A percentile compares a stretch with the other conserved stretches of the same genome.
These are phyloP conservation scores for Drosophila trapezifrons DNA, from an alignment of 1,140 invertebrate species.

Conservation along the genomic window DNA sequence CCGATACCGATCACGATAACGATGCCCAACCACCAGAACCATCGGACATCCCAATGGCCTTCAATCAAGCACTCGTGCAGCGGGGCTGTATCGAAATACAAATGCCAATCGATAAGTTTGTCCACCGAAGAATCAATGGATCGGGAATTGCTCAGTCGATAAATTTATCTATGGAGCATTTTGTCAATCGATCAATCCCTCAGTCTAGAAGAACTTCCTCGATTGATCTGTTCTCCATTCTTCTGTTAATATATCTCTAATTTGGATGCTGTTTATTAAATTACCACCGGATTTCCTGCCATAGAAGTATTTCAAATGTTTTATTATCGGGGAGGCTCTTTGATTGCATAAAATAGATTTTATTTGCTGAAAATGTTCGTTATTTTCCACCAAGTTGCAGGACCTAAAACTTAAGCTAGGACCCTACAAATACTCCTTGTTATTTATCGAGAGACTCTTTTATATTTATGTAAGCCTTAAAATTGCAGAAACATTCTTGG, in stretches of 20 bases:
- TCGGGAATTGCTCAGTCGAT: constrained; percentile 13
- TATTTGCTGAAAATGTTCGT: neutral
- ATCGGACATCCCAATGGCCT: neutral
- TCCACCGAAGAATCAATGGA: constrained; percentile 1
- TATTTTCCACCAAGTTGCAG: no score
- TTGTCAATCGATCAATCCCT: constrained; percentile 8
- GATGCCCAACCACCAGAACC: neutral
- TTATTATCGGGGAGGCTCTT: neutral
- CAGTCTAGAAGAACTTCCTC: neutral
- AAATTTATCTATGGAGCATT: constrained; percentile 33
- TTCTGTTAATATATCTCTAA: neutral
- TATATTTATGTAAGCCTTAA: no score
- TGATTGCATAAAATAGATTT: no score
- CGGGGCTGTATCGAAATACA: neutral
- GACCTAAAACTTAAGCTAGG: no score
- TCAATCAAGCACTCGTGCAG: neutral
- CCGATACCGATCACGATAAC: neutral
- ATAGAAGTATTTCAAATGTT: neutral
- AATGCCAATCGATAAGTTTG: constrained; percentile 19
- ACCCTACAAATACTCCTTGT: no score
- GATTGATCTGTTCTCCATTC: constrained; percentile 23
- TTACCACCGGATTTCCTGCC: neutral
- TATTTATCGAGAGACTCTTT: no score
- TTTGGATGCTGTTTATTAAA: neutral
- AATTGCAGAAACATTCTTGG: no score